Evolutionary conservation across 2,888 invertebrate genomes (phyloP), one percentile per base, ranked within the genome.

Genomic region (Slavum lentiscoides): DNA sequence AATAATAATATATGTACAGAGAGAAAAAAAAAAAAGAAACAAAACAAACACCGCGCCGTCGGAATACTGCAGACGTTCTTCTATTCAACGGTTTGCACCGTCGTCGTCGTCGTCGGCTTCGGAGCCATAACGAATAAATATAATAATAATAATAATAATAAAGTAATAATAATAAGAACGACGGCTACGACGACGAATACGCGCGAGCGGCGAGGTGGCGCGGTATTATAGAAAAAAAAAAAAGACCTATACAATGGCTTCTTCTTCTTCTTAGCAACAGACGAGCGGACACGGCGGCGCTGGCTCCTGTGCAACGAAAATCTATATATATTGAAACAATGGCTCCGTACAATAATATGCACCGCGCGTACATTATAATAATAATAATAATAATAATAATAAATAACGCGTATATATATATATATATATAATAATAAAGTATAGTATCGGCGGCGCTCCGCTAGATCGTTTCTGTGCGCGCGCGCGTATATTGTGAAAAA

Each of bases 231-330:
- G n/a, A n/a, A n/a, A n/a, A n/a, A n/a, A n/a, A n/a, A n/a, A n/a
- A n/a, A n/a, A n/a, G n/a, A n/a, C n/a, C n/a, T 30, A 68, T 19
- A 80, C 80, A 80, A 80, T 80, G 62, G 77, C 13, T 43, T 43
- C 49, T 49, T 49, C 13, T 43, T 43, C 49, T 49, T 49, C 59
- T 30, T 37, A 6, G 62, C 53, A 30, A 15, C 72, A 55, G 67
- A 73, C 73, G 19, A 39, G 17, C n/a, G 6, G 73, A 64, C 53
- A 74, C 64, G 30, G 62, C 30, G 30, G 74, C 64, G 39, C 76
- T 68, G 43, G 69, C 76, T 77, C 75, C 75, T 58, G 75, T 67
- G 75, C 76, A 23, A 80, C 80, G 70, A 72, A 80, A 80, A 80
- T 80, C 70, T 61, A 77, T 30, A 30, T 30, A 30, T 30, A 30